These are phyloP conservation scores for Eupithecia subfuscata DNA, from an alignment of 2,888 invertebrate genomes.

Conservation along the genomic window DNA sequence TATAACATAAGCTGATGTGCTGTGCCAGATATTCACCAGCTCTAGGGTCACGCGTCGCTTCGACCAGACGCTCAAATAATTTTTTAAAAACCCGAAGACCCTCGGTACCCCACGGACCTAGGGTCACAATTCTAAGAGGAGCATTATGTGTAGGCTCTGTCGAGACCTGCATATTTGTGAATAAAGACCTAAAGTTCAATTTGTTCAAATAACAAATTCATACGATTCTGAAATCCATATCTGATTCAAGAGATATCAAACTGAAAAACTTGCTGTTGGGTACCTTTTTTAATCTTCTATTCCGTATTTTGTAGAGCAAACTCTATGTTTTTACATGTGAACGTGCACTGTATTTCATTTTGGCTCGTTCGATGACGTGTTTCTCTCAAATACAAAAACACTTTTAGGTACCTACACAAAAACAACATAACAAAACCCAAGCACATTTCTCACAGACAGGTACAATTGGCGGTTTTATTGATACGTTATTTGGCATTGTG, in stretches of 20 bases:
- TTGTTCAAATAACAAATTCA: not conserved
- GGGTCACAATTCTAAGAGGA: too few relatives aligned
- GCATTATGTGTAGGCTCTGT: too few relatives aligned
- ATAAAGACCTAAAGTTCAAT: not conserved
- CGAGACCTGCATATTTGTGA: too few relatives aligned
- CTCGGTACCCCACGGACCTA: too few relatives aligned
- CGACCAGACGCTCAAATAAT: too few relatives aligned
- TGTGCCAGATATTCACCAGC: too few relatives aligned
- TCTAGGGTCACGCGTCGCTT: too few relatives aligned
- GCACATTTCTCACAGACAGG: not conserved
- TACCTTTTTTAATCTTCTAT: not conserved
- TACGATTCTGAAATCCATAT: not conserved
- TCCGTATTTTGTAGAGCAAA: not conserved
- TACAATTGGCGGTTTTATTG: not conserved
- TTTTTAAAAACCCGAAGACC: too few relatives aligned
- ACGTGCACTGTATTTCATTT: slow-evolving; percentile 24
- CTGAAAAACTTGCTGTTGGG: not conserved
- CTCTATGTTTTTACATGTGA: slow-evolving; percentile 17
- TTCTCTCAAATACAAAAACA: not conserved
- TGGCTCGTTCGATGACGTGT: not conserved
- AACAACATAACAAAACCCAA: not conserved
- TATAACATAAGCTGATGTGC: too few relatives aligned
- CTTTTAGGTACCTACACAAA: not conserved
- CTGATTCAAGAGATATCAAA: not conserved
- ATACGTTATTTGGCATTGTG: slow-evolving; percentile 9